Percentiles rank a stretch among this genome's conserved stretches.
phyloP scores from a whole-genome alignment of 2,797 vertebrate species.

The Acridotheres tristis region DNA sequence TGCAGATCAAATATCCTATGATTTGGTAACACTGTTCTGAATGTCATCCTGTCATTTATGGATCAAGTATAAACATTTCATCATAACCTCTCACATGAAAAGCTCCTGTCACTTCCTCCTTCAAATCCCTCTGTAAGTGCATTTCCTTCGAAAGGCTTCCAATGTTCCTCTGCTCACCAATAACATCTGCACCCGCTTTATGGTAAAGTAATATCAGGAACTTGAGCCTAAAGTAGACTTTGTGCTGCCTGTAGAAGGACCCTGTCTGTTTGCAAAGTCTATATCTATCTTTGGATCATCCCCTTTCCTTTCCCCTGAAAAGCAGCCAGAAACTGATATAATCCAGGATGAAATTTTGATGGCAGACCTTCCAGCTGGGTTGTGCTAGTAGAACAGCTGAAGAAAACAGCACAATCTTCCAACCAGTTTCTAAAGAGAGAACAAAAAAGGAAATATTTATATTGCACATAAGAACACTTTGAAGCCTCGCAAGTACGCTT shows the following conservation, averaged over 20 bases:
- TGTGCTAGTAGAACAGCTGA: not conserved
- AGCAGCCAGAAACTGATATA: not conserved
- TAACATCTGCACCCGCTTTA: slow-evolving; percentile 64
- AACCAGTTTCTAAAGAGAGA: not conserved
- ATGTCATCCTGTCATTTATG: slow-evolving; percentile 56
- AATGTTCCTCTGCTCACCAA: slow-evolving; percentile 39
- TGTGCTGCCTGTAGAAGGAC: not conserved
- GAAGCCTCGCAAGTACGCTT: not conserved
- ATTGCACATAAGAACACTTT: not conserved
- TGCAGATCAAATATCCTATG: slow-evolving; percentile 49
- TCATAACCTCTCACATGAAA: slow-evolving; percentile 56
- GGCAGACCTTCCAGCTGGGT: not conserved
- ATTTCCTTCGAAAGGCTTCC: slow-evolving; percentile 67
- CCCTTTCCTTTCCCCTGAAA: not conserved
- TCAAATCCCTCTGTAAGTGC: slow-evolving; percentile 59
- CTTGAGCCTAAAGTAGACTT: slow-evolving; percentile 28
- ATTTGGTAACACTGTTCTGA: slow-evolving; percentile 56
- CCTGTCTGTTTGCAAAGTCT: not conserved
- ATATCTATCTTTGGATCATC: not conserved
- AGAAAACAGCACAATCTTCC: not conserved
- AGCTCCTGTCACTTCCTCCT: slow-evolving; percentile 64
- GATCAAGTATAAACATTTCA: slow-evolving; percentile 62
- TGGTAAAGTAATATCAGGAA: slow-evolving; percentile 13
- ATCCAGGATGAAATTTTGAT: not conserved
- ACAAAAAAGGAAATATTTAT: not conserved